Base-by-base conservation (phyloP, 1,140 invertebrate species). In the Theocolax elegans region DNA sequence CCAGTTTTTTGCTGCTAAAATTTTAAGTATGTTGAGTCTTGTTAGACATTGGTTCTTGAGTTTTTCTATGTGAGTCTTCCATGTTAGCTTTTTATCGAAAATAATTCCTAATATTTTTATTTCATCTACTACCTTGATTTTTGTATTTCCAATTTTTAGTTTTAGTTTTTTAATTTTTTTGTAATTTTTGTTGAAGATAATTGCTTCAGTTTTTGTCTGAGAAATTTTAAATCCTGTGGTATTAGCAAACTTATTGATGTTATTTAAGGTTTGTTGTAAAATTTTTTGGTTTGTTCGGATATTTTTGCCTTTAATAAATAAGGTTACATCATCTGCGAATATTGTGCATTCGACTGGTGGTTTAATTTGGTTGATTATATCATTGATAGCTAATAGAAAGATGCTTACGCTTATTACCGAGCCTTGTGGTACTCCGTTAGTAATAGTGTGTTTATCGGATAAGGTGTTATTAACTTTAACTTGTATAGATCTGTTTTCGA, bases 401-500 rank as follows among this genome's bases (percentile, higher is more conserved):
- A 51, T 6, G 6, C 17, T 51, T 6, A 21, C 21, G 15, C 48
- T 51, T 9, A 51, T 51, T 3, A 51, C 48, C 7, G 48, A 51
- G 17, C 48, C 48, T 25, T 51, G 48, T 23, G 48, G 48, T 21
- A 51, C 48, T 23, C 48, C 48, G 15, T 51, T 51, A 4, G 19
- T 21, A 23, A 23, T 51, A 2, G 3, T 15, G 19, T 12, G 23
- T 51, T 4, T 21, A 12, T 23, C 21, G 2, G 48, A 25, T 23
- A 23, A 51, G 4, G 15, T 23, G 15, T 23, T 51, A 25, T 23
- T 21, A 8, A 51, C 21, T 10, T n/a, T 21, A 2, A 51, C 48
- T 51, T 23, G 17, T 12, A 74, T 69, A 23, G 9, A 27, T 44
- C 73, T 51, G 12, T 62, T 19, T 38, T 35, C 46, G n/a, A 74